Evolutionary conservation across 2,888 invertebrate genomes (phyloP).

Genomic region (Urechis unicinctus): DNA sequence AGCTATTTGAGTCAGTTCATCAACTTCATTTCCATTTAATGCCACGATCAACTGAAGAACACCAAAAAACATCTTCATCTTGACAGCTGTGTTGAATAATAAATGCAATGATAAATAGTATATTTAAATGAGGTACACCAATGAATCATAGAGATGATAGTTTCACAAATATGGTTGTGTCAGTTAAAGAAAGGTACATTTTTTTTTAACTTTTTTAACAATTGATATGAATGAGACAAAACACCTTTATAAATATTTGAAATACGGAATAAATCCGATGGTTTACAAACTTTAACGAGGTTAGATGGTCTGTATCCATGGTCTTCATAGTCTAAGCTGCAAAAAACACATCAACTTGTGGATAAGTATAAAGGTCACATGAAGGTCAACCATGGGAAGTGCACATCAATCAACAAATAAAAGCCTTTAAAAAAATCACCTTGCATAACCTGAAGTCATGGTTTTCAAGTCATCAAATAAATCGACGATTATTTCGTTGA

Average conservation of each 20-base stretch:
- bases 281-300: slow-evolving; percentile 75
- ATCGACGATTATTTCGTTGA: slow-evolving; percentile 89
- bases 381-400: not conserved
- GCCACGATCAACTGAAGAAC: slow-evolving; percentile 63
- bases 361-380: not conserved
- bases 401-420: not conserved
- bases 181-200: too few relatives aligned
- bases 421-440: slow-evolving; percentile 24
- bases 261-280: too few relatives aligned
- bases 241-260: slow-evolving; percentile 1
- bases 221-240: not conserved
- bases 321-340: slow-evolving; percentile 51
- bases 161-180: not conserved
- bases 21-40: slow-evolving; percentile 73
- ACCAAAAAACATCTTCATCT: not conserved
- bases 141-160: too few relatives aligned
- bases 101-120: too few relatives aligned
- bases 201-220: too few relatives aligned
- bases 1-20: slow-evolving; percentile 77
- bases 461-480: slow-evolving; percentile 90
- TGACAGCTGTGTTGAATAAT: too few relatives aligned
- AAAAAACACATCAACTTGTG: slow-evolving; percentile 8
- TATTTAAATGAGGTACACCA: too few relatives aligned
- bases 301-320: slow-evolving; percentile 68
- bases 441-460: slow-evolving; percentile 84